Evolutionary conservation across 2,113 vertebrate species (phyloP).

Genomic region (Hippocampus barbouri): DNA sequence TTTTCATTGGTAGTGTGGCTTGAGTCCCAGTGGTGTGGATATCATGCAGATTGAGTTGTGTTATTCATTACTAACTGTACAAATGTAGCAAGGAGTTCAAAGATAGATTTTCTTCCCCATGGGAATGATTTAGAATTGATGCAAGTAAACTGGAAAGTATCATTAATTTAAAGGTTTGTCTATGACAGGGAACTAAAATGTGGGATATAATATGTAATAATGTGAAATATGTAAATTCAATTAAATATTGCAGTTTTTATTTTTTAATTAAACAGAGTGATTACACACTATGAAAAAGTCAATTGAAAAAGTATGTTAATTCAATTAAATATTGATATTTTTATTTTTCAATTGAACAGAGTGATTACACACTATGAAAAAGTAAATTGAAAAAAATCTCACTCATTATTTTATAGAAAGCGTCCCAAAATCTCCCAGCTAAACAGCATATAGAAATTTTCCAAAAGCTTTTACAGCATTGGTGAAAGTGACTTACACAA

Average conservation of each 20-base stretch:
- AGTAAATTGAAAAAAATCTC: not conserved
- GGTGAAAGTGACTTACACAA: not conserved
- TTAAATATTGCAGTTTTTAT: not conserved
- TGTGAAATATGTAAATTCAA: not conserved
- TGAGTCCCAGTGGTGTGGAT: conserved; percentile 2
- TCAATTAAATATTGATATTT: not conserved
- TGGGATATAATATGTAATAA: not conserved
- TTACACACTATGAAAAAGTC: not conserved
- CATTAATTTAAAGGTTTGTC: not conserved
- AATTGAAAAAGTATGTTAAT: not conserved
- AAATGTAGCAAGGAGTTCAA: conserved; percentile 9
- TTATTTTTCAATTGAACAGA: not conserved
- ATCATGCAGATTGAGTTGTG: conserved; percentile 25
- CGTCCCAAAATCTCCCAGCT: not conserved
- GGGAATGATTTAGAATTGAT: not conserved
- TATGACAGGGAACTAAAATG: not conserved
- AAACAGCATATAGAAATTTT: not conserved
- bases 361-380: not conserved
- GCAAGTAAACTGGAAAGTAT: not conserved
- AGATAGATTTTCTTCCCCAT: not conserved
- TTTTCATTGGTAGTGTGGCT: not conserved
- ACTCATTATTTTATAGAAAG: not conserved
- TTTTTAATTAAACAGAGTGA: not conserved
- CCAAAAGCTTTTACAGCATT: not conserved
- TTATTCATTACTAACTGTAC: conserved; percentile 26